Evolutionary conservation across 2,797 vertebrate genomes (phyloP).

Genomic region (Helostoma temminkii): DNA sequence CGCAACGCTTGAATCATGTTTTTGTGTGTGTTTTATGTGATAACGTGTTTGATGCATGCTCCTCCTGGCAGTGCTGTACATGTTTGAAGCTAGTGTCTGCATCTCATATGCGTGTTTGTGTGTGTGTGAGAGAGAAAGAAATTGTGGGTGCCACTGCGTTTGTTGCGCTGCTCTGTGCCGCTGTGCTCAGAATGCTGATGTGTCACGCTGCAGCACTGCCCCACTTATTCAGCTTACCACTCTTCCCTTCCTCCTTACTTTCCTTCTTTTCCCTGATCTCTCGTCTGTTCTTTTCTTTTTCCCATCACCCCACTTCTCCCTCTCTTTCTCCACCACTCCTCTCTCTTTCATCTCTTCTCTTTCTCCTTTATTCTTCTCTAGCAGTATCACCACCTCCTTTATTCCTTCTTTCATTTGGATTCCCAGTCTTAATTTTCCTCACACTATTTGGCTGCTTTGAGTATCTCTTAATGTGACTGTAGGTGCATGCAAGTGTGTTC

Average conservation of each 20-base stretch:
- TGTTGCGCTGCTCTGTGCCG: slow-evolving; percentile 71
- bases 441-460: slow-evolving; percentile 22
- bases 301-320: slow-evolving; percentile 5
- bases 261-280: slow-evolving; percentile 16
- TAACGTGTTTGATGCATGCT: slow-evolving; percentile 39
- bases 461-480: background rate
- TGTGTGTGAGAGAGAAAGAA: slow-evolving; percentile 20
- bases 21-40: slow-evolving; percentile 30
- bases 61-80: slow-evolving; percentile 25
- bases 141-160: slow-evolving; percentile 66
- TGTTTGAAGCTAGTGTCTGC: slow-evolving; percentile 34
- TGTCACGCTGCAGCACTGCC: slow-evolving; percentile 87
- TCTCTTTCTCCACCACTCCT: background rate
- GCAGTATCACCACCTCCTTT: slow-evolving; percentile 23
- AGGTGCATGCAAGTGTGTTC: background rate
- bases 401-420: slow-evolving; percentile 19
- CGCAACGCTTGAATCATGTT: slow-evolving; percentile 19
- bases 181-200: slow-evolving; percentile 87
- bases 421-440: background rate
- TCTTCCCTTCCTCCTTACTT: slow-evolving; percentile 44
- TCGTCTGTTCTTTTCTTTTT: slow-evolving; percentile 34
- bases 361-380: slow-evolving; percentile 5
- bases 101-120: slow-evolving; percentile 7
- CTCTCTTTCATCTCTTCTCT: background rate
- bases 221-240: slow-evolving; percentile 86